Evolutionary conservation across 1,140 invertebrate genomes (phyloP).

Genomic region (Diploscapter pachys): DNA sequence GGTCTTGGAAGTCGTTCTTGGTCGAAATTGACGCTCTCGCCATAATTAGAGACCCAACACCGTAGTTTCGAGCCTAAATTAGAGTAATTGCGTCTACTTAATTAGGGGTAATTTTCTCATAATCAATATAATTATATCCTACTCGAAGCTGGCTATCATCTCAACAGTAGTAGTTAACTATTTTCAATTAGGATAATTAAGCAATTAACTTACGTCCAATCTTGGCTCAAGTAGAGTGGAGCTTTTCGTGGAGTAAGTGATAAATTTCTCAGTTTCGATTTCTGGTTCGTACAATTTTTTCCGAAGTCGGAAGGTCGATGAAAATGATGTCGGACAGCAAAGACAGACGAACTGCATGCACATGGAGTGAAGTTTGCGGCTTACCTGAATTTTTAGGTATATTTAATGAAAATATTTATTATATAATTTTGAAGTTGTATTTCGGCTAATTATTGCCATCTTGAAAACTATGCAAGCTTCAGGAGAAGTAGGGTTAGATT

Average conservation of each 20-base stretch:
- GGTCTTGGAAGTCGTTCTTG: background rate
- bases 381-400: too few species aligned
- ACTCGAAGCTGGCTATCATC: background rate
- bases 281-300: too few species aligned
- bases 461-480: too few species aligned
- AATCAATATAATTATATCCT: background rate
- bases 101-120: background rate
- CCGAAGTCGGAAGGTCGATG: too few species aligned
- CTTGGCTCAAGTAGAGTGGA: slow-evolving; percentile 5
- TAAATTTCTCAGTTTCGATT: too few species aligned
- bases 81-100: background rate
- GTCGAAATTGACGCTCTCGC: slow-evolving; percentile 21
- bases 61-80: slow-evolving; percentile 20
- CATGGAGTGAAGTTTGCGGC: too few species aligned
- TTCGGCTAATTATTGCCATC: too few species aligned
- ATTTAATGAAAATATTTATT: too few species aligned
- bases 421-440: too few species aligned
- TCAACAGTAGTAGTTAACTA: background rate
- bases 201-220: slow-evolving; percentile 10
- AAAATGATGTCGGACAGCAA: too few species aligned
- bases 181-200: background rate
- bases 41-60: slow-evolving; percentile 16
- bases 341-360: too few species aligned
- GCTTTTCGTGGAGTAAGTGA: slow-evolving; percentile 1
- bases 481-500: too few species aligned